phyloP scores from a whole-genome alignment of 2,113 vertebrate genomes.

The Choloepus hoffmanni region DNA sequence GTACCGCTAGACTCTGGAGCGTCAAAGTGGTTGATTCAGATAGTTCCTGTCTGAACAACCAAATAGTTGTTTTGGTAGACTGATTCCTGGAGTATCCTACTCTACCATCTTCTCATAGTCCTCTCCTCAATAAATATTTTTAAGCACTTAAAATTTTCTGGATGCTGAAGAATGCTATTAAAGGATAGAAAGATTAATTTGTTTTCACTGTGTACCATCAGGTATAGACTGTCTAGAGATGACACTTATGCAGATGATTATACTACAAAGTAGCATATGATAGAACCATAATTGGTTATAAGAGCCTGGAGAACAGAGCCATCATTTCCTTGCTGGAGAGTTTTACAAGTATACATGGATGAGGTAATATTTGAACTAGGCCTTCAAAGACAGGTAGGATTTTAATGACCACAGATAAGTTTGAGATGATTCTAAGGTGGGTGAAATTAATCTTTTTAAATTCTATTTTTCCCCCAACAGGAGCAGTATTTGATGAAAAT shows the following conservation, averaged over 20 bases:
- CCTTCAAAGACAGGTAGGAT: background rate
- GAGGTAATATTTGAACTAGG: slow-evolving; percentile 6
- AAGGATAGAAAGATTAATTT: background rate
- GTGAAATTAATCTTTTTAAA: slow-evolving; percentile 29
- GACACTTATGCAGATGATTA: background rate
- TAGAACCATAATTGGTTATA: background rate
- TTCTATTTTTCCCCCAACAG: slow-evolving; percentile 82
- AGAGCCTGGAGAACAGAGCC: background rate
- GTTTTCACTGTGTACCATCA: background rate
- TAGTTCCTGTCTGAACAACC: too few relatives aligned
- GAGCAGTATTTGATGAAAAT: slow-evolving; percentile 94
- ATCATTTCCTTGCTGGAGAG: background rate
- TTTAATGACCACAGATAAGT: slow-evolving; percentile 3
- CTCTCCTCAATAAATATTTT: background rate
- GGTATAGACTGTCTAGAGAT: background rate
- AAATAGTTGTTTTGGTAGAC: too few relatives aligned
- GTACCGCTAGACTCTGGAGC: too few relatives aligned
- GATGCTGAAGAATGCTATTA: background rate
- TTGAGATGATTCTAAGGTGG: background rate
- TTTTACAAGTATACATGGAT: background rate
- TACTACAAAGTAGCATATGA: background rate
- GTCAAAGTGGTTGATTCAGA: too few relatives aligned
- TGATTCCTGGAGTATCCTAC: too few relatives aligned
- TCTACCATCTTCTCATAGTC: too few relatives aligned
- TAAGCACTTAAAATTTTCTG: background rate